These are phyloP conservation scores for Halcyon leucocephala DNA, from an alignment of 2,797 vertebrate species.

Conservation along the genomic window DNA sequence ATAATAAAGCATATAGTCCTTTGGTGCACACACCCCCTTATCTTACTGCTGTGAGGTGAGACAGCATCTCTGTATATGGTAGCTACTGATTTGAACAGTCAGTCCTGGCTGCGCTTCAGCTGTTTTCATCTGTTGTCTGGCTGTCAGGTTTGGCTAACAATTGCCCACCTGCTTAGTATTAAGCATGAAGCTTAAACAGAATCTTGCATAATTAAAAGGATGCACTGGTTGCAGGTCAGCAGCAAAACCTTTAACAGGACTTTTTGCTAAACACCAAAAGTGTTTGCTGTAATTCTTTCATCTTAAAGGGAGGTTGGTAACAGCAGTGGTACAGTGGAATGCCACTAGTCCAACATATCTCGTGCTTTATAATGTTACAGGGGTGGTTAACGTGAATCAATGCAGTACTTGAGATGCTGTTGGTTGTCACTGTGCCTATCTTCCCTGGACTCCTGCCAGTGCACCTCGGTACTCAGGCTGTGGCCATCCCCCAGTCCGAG, in stretches of 20 bases:
- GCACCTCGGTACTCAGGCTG: fast-evolving
- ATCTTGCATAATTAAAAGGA: neutral
- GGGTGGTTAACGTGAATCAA: neutral
- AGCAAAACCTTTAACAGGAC: neutral
- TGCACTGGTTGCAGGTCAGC: neutral
- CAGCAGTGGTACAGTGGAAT: neutral
- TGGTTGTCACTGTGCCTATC: neutral
- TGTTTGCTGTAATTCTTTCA: neutral
- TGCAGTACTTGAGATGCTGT: fast-evolving
- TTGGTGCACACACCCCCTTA: fast-evolving
- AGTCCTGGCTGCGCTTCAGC: neutral
- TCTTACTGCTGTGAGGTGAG: neutral
- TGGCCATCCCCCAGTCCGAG: neutral
- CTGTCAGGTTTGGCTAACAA: neutral
- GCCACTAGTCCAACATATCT: neutral
- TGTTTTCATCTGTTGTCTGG: neutral
- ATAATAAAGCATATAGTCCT: neutral
- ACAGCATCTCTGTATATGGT: neutral
- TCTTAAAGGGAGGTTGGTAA: neutral
- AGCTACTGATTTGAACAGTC: neutral
- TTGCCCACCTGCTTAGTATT: neutral
- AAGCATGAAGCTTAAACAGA: neutral
- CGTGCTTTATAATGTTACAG: neutral
- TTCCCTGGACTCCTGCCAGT: fast-evolving
- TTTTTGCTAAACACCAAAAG: neutral